phyloP scores from a whole-genome alignment of 2,113 vertebrate genomes.

The Poeciliopsis prolifica region DNA sequence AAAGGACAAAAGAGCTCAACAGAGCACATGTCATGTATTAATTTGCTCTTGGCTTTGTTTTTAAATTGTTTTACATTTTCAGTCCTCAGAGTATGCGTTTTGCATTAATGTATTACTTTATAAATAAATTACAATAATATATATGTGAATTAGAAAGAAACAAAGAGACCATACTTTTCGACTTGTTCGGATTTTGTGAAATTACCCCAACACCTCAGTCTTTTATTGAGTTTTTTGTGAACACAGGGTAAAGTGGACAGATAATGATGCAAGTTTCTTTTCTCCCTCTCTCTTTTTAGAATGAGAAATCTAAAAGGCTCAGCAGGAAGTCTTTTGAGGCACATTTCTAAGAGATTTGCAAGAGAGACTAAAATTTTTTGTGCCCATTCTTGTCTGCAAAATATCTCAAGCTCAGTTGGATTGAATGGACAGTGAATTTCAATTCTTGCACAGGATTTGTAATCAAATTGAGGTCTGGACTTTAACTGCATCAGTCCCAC shows the following conservation, averaged over 20 bases:
- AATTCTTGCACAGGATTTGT: no score
- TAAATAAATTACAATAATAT: no score
- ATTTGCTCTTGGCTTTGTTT: not conserved
- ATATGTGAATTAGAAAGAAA: not conserved
- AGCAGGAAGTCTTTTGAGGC: no score
- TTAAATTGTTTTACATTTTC: no score
- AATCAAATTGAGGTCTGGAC: no score
- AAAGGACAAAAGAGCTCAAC: slow-evolving; percentile 70
- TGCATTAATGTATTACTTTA: no score
- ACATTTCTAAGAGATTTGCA: not conserved
- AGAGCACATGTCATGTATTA: slow-evolving; percentile 32
- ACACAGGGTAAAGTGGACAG: not conserved
- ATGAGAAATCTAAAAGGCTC: not conserved
- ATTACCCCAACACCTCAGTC: not conserved
- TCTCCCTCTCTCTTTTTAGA: not conserved
- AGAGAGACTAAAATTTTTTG: not conserved
- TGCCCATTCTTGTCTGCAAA: no score
- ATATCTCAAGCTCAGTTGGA: not conserved
- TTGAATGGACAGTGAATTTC: not conserved
- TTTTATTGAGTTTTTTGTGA: not conserved
- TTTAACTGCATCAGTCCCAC: no score
- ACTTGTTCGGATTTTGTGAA: not conserved
- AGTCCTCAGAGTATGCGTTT: no score
- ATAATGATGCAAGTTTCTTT: not conserved
- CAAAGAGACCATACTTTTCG: not conserved